Percentiles rank a stretch among this genome's conserved stretches.
These are phyloP conservation scores for Cotesia glomerata DNA, from an alignment of 1,140 invertebrate species.

Conservation along the genomic window DNA sequence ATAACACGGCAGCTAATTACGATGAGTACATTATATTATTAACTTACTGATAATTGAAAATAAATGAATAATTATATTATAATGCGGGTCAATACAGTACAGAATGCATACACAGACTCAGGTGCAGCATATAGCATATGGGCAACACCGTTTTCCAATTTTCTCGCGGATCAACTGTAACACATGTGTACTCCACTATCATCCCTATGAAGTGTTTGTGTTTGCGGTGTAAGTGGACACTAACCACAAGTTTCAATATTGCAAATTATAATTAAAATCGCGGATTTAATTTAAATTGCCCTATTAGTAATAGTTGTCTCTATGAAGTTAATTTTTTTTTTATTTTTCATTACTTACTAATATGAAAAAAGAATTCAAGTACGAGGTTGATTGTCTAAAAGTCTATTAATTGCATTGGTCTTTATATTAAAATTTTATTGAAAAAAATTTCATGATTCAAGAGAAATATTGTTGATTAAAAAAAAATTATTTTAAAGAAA, in stretches of 20 bases:
- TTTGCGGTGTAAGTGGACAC: not conserved
- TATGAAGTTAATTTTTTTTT: not conserved
- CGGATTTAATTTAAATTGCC: not conserved
- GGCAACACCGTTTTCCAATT: slow-evolving; percentile 18
- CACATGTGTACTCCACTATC: slow-evolving; percentile 2
- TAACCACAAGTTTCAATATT: not conserved
- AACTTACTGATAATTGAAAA: too few species aligned
- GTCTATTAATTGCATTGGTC: too few species aligned
- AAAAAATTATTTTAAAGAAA: too few species aligned
- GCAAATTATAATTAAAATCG: slow-evolving; percentile 2
- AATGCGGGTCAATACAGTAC: too few species aligned
- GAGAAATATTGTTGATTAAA: too few species aligned
- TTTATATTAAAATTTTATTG: too few species aligned
- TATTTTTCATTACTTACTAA: not conserved
- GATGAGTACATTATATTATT: too few species aligned
- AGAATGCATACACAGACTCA: not conserved
- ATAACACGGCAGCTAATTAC: too few species aligned
- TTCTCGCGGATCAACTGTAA: slow-evolving; percentile 13
- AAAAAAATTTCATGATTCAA: too few species aligned
- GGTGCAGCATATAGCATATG: not conserved
- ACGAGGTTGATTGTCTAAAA: too few species aligned
- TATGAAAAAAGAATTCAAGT: too few species aligned
- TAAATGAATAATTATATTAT: too few species aligned
- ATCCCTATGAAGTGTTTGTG: slow-evolving; percentile 6
- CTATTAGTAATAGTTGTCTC: not conserved